A percentile compares a stretch with the other conserved stretches of the same genome.
Evolutionary conservation across 2,113 vertebrate genomes (phyloP).

Genomic region (Melanerpes aurifrons): DNA sequence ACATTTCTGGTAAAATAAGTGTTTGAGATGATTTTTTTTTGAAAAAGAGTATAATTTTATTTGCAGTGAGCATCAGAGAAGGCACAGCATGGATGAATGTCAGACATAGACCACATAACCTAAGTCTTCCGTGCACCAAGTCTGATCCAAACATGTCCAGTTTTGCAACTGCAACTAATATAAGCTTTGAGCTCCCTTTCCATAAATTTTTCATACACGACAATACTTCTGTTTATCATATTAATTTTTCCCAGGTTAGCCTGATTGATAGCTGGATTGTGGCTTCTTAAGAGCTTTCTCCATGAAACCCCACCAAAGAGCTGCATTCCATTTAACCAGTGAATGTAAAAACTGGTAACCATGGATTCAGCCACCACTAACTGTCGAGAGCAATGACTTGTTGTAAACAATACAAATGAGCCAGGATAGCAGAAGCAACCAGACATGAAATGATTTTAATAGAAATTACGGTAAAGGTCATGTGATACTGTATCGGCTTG

Average conservation of each 20-base stretch:
- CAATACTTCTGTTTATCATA: constrained; percentile 73
- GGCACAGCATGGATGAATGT: constrained; percentile 59
- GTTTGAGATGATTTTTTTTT: constrained; percentile 18
- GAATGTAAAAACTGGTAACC: constrained; percentile 84
- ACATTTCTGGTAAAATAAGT: constrained; percentile 63
- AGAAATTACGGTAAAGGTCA: constrained; percentile 86
- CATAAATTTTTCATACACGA: constrained; percentile 76
- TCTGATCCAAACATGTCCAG: constrained; percentile 48
- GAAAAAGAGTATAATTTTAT: constrained; percentile 51
- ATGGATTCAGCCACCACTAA: constrained; percentile 83
- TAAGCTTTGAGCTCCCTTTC: constrained; percentile 54
- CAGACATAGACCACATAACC: constrained; percentile 56
- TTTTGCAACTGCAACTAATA: constrained; percentile 50
- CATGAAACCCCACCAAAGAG: constrained; percentile 75
- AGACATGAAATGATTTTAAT: constrained; percentile 86
- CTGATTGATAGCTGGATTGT: constrained; percentile 81
- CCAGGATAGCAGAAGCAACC: constrained; percentile 80
- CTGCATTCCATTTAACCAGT: constrained; percentile 84
- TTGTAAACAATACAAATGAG: constrained; percentile 87
- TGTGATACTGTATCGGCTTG: constrained; percentile 74
- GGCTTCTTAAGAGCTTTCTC: constrained; percentile 79
- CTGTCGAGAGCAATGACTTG: constrained; percentile 80
- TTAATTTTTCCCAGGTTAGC: constrained; percentile 83
- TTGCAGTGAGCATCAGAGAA: constrained; percentile 55
- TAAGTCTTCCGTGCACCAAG: background rate